Evolutionary conservation across 2,888 invertebrate genomes (phyloP).

Genomic region (Archips xylosteana): DNA sequence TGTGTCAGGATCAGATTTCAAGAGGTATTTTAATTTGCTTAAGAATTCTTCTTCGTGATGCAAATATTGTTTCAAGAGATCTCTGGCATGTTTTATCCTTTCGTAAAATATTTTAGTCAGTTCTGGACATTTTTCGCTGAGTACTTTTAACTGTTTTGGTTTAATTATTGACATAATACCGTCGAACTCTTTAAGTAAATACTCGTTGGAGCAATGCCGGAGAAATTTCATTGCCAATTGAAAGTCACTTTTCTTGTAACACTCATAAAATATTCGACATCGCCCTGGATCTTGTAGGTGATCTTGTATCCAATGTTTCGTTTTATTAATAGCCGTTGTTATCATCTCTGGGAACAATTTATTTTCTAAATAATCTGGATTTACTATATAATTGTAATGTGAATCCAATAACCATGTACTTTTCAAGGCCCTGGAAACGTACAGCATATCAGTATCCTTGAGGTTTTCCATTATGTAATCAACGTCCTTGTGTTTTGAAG

Average conservation of each 20-base stretch:
- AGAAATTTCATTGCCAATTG: conserved; percentile 33
- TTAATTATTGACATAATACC: conserved; percentile 19
- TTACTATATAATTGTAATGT: conserved; percentile 14
- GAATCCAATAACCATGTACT: conserved; percentile 37
- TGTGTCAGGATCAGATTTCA: conserved; percentile 24
- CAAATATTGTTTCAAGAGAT: conserved; percentile 12
- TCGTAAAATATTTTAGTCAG: conserved; percentile 17
- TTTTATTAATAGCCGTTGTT: conserved; percentile 29
- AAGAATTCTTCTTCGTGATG: conserved; percentile 15
- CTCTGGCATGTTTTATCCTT: conserved; percentile 1
- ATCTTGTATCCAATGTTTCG: conserved; percentile 29
- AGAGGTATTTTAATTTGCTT: conserved; percentile 6
- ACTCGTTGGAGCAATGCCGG: conserved; percentile 35
- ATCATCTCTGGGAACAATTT: conserved; percentile 39
- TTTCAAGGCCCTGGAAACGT: conserved; percentile 38
- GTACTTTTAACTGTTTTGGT: conserved; percentile 28
- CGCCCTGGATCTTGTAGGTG: conserved; percentile 29
- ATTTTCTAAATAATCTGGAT: conserved; percentile 16
- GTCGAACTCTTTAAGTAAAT: conserved; percentile 23
- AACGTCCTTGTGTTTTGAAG: conserved; percentile 36
- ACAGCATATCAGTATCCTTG: conserved; percentile 37
- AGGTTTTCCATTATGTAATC: conserved; percentile 35
- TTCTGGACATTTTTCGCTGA: conserved; percentile 24
- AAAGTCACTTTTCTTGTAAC: conserved; percentile 32
- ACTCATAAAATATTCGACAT: conserved; percentile 37